Conservation (phyloP, 2,113 vertebrate genomes). For the Elgaria multicarinata region DNA sequence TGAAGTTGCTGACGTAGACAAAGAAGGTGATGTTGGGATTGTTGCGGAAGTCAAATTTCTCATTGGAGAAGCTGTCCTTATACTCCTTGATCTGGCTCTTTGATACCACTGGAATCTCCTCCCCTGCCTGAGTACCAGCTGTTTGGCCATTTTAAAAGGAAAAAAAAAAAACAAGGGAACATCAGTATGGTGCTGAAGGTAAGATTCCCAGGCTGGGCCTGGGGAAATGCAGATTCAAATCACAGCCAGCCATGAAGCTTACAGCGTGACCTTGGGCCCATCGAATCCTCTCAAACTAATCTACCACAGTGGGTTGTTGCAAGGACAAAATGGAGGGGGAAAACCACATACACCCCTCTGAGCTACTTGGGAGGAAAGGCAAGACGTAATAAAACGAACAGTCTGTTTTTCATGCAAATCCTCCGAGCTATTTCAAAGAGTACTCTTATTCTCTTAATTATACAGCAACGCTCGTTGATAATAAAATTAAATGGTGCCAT, state of each 20-base stretch:
- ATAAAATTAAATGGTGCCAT: not conserved
- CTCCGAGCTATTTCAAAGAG: not conserved
- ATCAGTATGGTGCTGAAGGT: too few species aligned
- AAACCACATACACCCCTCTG: not conserved
- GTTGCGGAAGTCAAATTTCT: constrained; percentile 98
- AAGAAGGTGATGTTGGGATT: constrained; percentile 98
- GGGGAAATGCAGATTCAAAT: not conserved
- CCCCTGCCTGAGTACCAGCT: constrained; percentile 96
- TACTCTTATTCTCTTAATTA: not conserved
- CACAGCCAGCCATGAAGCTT: not conserved
- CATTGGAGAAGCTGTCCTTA: constrained; percentile 98
- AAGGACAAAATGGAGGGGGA: not conserved
- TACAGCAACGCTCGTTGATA: not conserved
- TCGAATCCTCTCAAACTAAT: not conserved
- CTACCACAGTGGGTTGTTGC: not conserved
- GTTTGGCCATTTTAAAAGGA: not conserved
- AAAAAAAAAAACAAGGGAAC: not conserved
- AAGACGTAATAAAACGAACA: not conserved
- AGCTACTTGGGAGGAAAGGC: not conserved
- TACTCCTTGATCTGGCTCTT: constrained; percentile 95
- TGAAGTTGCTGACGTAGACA: constrained; percentile 99
- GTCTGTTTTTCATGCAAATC: not conserved
- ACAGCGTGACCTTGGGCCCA: not conserved
- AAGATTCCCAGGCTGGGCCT: not conserved
- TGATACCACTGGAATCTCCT: constrained; percentile 94